Base-by-base conservation (phyloP, 2,797 vertebrate species). In the Siniperca undulata region DNA sequence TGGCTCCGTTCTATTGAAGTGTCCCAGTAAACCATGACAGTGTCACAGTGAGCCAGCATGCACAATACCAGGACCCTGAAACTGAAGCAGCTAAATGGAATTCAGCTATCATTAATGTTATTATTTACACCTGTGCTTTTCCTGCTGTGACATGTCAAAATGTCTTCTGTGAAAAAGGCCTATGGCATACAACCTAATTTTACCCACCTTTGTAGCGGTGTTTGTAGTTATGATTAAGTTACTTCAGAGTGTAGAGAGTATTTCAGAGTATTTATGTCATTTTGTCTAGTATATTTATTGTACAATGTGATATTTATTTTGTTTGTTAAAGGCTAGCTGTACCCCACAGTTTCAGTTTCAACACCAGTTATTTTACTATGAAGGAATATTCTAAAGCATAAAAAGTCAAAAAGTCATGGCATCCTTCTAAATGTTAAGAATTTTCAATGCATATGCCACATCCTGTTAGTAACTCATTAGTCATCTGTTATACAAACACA, bases 321-420 rank as follows among this genome's bases (percentile, higher is more conserved):
- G 3, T 71, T 44, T 30, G 4, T 30, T 55, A 24, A 12, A 19
- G 42, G 11, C 7, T 14, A 7, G 10, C 20, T 60, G 17, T 19
- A 11, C 4, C 4, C 3, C 53, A 40, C 1, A 17, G 20, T 50
- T 70, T 46, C 14, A 48, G 5, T 36, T 66, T 50, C 0, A 50
- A 50, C 53, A 58, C 38, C 6, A 48, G 24, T 30, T 14, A 13
- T 52, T 36, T 50, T 5, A 60, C 27, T 8, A 40, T 36, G 24
- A 38, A 13, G 17, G 34, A 75, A 42, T 55, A 42, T 50, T 24
- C 7, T 24, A 11, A 42, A 44, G 53, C 5, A 52, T 20, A 3
- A 0, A 0, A 53, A 44, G 2, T 56, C 5, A 81, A 87, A 89
- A 88, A 61, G 77, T 88, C 90, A 89, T 86, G 83, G 86, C 81